A percentile compares a stretch with the other conserved stretches of the same genome.
Evolutionary conservation across 1,140 invertebrate genomes (phyloP).

Genomic region (Magallana angulata): DNA sequence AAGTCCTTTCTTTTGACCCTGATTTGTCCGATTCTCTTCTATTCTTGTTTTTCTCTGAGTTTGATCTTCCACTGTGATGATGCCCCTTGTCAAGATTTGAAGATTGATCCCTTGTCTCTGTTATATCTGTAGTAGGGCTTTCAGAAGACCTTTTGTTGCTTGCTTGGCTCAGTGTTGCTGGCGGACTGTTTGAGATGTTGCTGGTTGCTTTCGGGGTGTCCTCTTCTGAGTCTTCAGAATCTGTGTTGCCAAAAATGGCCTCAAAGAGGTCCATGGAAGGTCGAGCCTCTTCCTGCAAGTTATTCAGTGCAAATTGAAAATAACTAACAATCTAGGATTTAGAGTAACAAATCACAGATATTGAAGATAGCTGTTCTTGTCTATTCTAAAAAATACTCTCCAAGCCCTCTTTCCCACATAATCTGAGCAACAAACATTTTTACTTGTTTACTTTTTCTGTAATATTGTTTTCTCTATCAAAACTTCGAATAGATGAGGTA

Average conservation of each 20-base stretch:
- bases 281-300: constrained; percentile 64
- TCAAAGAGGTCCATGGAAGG: constrained; percentile 81
- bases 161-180: not conserved
- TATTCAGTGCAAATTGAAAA: not conserved
- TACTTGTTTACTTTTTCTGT: too few species aligned
- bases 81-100: too few species aligned
- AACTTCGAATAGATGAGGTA: too few species aligned
- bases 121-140: not conserved
- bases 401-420: too few species aligned
- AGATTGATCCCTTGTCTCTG: too few species aligned
- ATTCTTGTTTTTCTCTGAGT: not conserved
- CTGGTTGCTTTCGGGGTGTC: not conserved
- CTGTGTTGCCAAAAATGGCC: constrained; percentile 82
- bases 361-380: too few species aligned
- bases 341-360: too few species aligned
- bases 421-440: too few species aligned
- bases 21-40: not conserved
- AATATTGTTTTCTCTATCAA: too few species aligned
- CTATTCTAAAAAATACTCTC: too few species aligned
- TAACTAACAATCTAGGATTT: not conserved
- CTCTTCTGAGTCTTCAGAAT: constrained; percentile 76
- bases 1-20: not conserved
- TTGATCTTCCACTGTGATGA: not conserved
- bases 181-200: not conserved
- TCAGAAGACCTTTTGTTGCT: too few species aligned